Evolutionary conservation across 1,140 invertebrate genomes (phyloP).

Genomic region (Thrips palmi): DNA sequence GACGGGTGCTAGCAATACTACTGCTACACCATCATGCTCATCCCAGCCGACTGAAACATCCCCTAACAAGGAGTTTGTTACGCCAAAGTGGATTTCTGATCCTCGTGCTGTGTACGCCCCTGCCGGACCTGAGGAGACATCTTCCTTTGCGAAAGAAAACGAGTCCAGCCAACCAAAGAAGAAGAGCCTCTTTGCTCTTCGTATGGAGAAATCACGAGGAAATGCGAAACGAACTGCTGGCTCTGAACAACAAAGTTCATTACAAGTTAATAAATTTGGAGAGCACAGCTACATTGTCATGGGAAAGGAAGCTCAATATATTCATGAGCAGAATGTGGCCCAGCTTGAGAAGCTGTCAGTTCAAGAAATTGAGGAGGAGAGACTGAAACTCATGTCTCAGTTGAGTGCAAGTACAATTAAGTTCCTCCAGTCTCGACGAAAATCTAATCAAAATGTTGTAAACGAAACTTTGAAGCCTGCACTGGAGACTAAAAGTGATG

Average conservation of each 20-base stretch:
- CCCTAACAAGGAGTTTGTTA: too few species aligned
- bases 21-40: too few species aligned
- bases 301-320: constrained; percentile 32
- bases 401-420: constrained; percentile 45
- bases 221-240: background rate
- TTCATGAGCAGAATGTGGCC: constrained; percentile 56
- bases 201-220: constrained; percentile 12
- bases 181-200: constrained; percentile 16
- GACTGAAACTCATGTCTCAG: constrained; percentile 37
- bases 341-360: constrained; percentile 45
- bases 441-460: constrained; percentile 18
- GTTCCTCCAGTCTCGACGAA: constrained; percentile 39
- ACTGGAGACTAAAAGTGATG: constrained; percentile 8
- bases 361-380: constrained; percentile 57
- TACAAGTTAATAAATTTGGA: constrained; percentile 12
- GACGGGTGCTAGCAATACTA: too few species aligned
- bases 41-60: too few species aligned
- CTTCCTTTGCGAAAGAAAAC: too few species aligned
- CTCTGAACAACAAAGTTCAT: background rate
- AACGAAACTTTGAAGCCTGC: constrained; percentile 1
- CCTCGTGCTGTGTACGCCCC: too few species aligned
- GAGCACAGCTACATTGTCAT: constrained; percentile 30
- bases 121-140: too few species aligned
- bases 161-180: constrained; percentile 11
- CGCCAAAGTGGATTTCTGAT: too few species aligned